Base-by-base conservation (phyloP, 2,797 vertebrate species). In the Alcedo atthis region DNA sequence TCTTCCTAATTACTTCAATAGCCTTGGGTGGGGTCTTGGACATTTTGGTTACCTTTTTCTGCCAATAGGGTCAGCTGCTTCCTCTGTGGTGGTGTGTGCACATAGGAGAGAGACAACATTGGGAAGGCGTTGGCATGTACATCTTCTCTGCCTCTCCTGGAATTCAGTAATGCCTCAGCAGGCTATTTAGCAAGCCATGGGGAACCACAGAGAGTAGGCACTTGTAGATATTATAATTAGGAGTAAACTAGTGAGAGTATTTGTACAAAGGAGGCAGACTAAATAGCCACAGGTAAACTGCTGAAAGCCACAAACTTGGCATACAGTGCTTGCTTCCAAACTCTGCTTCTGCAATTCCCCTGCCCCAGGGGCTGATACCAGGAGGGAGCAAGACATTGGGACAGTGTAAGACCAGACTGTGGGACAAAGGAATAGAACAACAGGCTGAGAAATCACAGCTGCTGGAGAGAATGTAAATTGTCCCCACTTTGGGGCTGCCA, bases 11-110 rank as follows among this genome's bases (percentile, higher is more conserved):
- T 54, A 20, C 19, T 91, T 51, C 62, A 89, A 17, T 64, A 26
- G 13, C n/a, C 30, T 70, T 74, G 91, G 95, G 86, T 87, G 91
- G 54, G 11, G 68, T 40, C 35, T 61, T 88, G 90, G 79, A 88
- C 5, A 6, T 61, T 88, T 63, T 51, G 51, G 33, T 62, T 54
- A 51, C 51, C 26, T 81, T 87, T 46, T 55, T 32, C 26, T 94
- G 94, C 82, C 85, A 90, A 2, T 12, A 20, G 59, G 51, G 43
- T 90, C 90, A 92, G 77, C 58, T 73, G 67, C 61, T 86, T 73
- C 74, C 62, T 62, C 58, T 63, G 83, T 26, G 63, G 16, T 37
- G 70, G 59, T 22, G 43, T 42, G 20, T 59, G 49, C 35, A 24
- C 3, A 9, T 18, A 22, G 58, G 53, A 71, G 30, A 76, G 51